phyloP scores from a whole-genome alignment of 2,888 invertebrate genomes.

The Allophyes oxyacanthae region DNA sequence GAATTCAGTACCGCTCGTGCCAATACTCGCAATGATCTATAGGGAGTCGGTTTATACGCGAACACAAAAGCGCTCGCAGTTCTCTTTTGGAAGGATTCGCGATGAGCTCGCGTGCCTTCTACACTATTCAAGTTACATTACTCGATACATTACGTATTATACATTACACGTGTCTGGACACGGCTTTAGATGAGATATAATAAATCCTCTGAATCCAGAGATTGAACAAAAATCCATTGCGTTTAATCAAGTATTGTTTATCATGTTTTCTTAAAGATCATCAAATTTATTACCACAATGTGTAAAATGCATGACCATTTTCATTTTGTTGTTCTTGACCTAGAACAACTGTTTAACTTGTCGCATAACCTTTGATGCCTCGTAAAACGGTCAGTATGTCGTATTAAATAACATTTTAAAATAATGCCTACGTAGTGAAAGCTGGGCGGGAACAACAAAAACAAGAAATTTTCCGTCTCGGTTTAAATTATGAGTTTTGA shows the following conservation, averaged over 20 bases:
- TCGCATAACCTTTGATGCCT: conserved; percentile 69
- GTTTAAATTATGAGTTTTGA: conserved; percentile 65
- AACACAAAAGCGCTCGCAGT: too few relatives aligned
- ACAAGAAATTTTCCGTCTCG: conserved; percentile 55
- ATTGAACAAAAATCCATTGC: conserved; percentile 11
- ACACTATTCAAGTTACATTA: too few relatives aligned
- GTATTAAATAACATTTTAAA: conserved; percentile 79
- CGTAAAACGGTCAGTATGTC: conserved; percentile 75
- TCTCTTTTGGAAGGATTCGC: too few relatives aligned
- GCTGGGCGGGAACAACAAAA: conserved; percentile 68
- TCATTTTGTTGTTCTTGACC: conserved; percentile 55
- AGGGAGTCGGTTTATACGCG: too few relatives aligned
- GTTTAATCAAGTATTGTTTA: conserved; percentile 25
- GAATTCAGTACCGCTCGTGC: too few relatives aligned
- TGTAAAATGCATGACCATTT: conserved; percentile 21
- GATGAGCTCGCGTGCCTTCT: too few relatives aligned
- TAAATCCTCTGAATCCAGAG: conserved; percentile 14
- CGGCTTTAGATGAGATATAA: conserved; percentile 22
- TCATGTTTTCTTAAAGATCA: conserved; percentile 3
- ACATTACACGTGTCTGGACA: too few relatives aligned
- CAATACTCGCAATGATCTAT: too few relatives aligned
- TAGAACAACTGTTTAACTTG: conserved; percentile 52
- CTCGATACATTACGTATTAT: too few relatives aligned
- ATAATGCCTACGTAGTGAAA: conserved; percentile 79
- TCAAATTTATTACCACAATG: conserved; percentile 9